A percentile compares a stretch with the other conserved stretches of the same genome.
These are phyloP conservation scores for Chelonus formosanus DNA, from an alignment of 2,888 invertebrate genomes.

Conservation along the genomic window DNA sequence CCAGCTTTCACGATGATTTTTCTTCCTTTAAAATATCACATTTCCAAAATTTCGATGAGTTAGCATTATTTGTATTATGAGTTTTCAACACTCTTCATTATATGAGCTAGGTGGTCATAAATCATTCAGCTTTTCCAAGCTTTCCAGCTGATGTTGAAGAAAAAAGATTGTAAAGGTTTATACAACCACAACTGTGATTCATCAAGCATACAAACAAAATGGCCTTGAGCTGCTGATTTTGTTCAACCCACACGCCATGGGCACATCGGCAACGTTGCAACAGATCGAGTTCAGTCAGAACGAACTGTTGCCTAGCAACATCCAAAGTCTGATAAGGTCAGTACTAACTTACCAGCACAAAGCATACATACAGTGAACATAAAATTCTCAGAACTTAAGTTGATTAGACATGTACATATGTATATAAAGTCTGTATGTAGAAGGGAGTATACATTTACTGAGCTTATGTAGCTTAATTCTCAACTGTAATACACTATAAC, in stretches of 20 bases:
- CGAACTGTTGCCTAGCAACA: conserved; percentile 40
- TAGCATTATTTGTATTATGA: no score
- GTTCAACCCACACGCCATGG: conserved; percentile 15
- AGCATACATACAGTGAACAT: not conserved
- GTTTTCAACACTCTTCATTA: no score
- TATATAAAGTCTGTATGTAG: no score
- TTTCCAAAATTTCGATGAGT: no score
- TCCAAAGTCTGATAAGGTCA: conserved; percentile 45
- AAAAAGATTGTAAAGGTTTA: conserved; percentile 1
- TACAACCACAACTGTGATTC: conserved; percentile 9
- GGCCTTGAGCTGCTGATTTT: conserved; percentile 29
- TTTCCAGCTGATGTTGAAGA: not conserved
- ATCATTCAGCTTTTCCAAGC: no score
- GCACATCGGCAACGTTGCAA: conserved; percentile 43
- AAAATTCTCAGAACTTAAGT: conserved; percentile 3
- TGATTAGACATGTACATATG: not conserved
- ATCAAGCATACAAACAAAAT: conserved; percentile 21
- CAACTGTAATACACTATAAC: no score
- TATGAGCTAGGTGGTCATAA: no score
- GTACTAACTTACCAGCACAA: conserved; percentile 9
- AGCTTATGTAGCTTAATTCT: no score
- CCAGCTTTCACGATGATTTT: no score
- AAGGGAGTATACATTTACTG: no score
- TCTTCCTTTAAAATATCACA: no score
- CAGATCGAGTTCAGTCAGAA: conserved; percentile 41